phyloP scores from a whole-genome alignment of 2,113 vertebrate species.

The Psittacus erithacus region DNA sequence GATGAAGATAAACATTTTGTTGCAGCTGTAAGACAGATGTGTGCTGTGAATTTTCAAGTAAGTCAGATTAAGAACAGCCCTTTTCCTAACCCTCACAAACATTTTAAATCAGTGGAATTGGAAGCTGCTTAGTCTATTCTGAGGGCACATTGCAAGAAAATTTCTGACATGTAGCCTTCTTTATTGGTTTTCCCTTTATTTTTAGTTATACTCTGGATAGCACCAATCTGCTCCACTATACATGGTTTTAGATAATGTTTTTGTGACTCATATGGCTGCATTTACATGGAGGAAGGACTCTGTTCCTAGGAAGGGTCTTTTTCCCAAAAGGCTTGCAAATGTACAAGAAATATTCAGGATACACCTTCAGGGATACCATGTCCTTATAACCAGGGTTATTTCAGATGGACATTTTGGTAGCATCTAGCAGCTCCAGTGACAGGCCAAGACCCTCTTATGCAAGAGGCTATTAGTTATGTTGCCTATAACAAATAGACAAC shows the following conservation, averaged over 20 bases:
- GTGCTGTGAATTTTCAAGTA: conserved; percentile 11
- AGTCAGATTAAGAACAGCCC: conserved; percentile 14
- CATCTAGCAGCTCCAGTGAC: background rate
- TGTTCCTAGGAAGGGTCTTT: background rate
- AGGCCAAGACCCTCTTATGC: background rate
- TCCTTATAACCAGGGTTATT: background rate
- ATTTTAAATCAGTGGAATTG: conserved; percentile 26
- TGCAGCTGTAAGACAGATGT: conserved; percentile 21
- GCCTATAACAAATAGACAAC: background rate
- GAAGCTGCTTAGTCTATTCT: conserved; percentile 32
- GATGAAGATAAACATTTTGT: background rate
- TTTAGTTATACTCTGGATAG: background rate
- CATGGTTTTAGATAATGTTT: background rate
- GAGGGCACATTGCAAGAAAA: background rate
- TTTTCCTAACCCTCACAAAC: conserved; percentile 21
- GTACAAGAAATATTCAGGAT: background rate
- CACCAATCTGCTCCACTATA: background rate
- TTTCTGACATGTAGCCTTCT: background rate
- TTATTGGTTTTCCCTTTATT: background rate
- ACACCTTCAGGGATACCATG: background rate
- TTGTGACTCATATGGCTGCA: background rate
- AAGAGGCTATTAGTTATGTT: background rate
- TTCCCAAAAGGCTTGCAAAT: background rate
- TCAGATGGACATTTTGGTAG: background rate
- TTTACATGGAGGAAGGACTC: background rate